Percentiles rank a stretch among this genome's conserved stretches.
phyloP scores from a whole-genome alignment of 2,113 vertebrate genomes.

The Centropristis striata region DNA sequence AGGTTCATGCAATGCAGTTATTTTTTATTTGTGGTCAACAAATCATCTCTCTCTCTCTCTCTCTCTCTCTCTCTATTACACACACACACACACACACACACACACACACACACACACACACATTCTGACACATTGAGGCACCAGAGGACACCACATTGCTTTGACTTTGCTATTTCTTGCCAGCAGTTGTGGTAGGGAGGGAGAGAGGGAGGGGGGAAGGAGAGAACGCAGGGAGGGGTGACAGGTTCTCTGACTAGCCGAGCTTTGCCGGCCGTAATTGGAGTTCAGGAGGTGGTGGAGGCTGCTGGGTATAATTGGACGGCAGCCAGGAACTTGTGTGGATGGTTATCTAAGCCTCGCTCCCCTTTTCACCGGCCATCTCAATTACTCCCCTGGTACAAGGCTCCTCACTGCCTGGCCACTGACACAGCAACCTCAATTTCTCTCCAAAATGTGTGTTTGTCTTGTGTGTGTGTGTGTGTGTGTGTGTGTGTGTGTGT shows the following conservation, averaged over 20 bases:
- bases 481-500: conserved; percentile 2
- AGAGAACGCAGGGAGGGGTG: conserved; percentile 43
- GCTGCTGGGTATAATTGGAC: conserved; percentile 81
- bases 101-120: conserved; percentile 3
- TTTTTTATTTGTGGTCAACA: conserved; percentile 22
- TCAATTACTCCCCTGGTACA: conserved; percentile 78
- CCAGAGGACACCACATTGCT: conserved; percentile 68
- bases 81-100: neutral
- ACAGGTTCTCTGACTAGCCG: conserved; percentile 77
- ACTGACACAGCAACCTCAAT: conserved; percentile 58
- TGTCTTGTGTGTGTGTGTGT: conserved; percentile 9
- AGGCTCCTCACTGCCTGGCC: conserved; percentile 48
- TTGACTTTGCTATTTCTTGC: conserved; percentile 72
- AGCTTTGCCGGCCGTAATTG: conserved; percentile 79
- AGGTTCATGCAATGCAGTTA: neutral
- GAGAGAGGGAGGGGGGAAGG: neutral
- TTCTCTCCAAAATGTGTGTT: conserved; percentile 40
- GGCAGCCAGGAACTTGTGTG: conserved; percentile 72
- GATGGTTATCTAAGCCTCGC: conserved; percentile 61
- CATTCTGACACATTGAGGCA: conserved; percentile 22
- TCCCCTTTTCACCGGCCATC: conserved; percentile 66
- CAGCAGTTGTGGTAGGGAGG: conserved; percentile 23
- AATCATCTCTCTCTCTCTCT: neutral
- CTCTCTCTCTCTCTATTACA: neutral
- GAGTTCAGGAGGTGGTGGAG: conserved; percentile 74